Conservation (phyloP, 2,797 vertebrate species). For the Scolopax rusticola region DNA sequence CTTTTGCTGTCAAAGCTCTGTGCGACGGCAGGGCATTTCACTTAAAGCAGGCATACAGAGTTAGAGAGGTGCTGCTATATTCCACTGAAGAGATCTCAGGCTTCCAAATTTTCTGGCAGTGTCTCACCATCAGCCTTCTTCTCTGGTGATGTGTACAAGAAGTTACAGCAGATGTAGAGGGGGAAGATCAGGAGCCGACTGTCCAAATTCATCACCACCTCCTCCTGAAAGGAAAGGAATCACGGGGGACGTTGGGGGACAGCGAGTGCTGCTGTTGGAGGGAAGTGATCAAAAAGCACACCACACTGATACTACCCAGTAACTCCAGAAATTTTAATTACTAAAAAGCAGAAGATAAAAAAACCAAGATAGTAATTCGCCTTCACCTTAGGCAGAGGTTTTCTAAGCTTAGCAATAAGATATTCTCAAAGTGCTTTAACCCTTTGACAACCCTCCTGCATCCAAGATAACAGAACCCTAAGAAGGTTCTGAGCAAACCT, state of each 20-base stretch:
- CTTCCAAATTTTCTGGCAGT: constrained; percentile 47
- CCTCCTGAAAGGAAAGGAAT: constrained; percentile 85
- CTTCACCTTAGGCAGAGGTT: not conserved
- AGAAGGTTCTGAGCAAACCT: not conserved
- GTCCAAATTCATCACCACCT: constrained; percentile 97
- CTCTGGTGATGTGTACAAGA: constrained; percentile 92
- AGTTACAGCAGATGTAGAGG: constrained; percentile 97
- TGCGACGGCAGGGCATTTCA: not conserved
- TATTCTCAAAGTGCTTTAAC: not conserved
- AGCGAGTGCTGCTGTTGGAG: rapidly evolving
- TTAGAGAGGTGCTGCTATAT: not conserved
- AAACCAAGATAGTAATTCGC: not conserved
- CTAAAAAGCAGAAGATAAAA: not conserved
- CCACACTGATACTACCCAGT: rapidly evolving
- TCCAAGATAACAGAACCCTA: not conserved
- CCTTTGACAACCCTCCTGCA: not conserved
- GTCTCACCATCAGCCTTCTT: constrained; percentile 77
- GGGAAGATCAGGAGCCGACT: constrained; percentile 93
- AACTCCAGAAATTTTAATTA: not conserved
- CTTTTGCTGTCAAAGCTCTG: constrained; percentile 28
- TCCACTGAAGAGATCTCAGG: constrained; percentile 39
- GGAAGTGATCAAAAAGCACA: not conserved
- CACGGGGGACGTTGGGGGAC: not conserved
- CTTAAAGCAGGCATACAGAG: constrained; percentile 22
- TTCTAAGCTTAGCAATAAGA: rapidly evolving